A percentile compares a stretch with the other conserved stretches of the same genome.
Conservation (phyloP, 2,113 vertebrate species). For the Agapornis roseicollis region DNA sequence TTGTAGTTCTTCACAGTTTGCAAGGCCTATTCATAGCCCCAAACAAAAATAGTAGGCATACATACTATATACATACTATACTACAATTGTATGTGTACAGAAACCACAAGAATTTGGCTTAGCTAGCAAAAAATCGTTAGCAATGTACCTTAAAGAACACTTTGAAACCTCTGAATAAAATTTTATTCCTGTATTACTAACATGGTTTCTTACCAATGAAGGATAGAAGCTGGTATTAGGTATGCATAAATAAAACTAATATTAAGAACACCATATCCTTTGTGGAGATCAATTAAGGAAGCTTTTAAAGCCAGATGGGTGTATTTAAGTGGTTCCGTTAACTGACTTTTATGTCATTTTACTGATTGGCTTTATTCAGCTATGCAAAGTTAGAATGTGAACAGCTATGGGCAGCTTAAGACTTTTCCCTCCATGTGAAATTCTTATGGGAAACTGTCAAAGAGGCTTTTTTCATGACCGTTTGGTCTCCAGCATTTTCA, state of each 20-base stretch:
- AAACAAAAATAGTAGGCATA: neutral
- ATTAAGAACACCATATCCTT: neutral
- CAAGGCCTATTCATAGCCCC: neutral
- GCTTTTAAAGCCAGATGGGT: neutral
- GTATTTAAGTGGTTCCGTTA: neutral
- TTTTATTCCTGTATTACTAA: neutral
- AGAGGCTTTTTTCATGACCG: neutral
- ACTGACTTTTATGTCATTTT: neutral
- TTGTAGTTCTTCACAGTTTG: neutral
- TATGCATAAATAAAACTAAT: neutral
- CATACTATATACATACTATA: neutral
- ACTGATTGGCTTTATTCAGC: neutral
- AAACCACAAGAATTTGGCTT: neutral
- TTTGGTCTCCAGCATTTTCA: neutral
- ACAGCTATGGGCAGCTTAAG: neutral
- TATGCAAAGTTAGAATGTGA: neutral
- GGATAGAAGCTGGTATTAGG: neutral
- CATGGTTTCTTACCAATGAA: neutral
- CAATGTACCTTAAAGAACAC: neutral
- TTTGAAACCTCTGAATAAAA: neutral
- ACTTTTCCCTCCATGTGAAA: neutral
- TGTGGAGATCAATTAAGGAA: neutral
- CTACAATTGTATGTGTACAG: neutral
- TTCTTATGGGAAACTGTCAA: neutral
- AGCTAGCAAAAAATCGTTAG: neutral